Evolutionary conservation across 2,888 invertebrate species (phyloP).

Genomic region (Lissonota sp.): DNA sequence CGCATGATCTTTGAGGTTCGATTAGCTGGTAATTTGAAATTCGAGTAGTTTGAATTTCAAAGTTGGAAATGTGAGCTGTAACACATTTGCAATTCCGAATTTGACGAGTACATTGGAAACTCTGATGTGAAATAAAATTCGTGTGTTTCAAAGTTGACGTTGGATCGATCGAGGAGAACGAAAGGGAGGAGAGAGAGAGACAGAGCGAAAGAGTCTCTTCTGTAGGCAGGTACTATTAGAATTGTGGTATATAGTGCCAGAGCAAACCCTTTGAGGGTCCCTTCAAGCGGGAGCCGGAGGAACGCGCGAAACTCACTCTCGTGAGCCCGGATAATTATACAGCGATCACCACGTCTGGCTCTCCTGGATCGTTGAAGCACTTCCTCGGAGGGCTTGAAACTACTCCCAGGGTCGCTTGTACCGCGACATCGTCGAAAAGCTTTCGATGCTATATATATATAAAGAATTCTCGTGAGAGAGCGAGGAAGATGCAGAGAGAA

Average conservation of each 20-base stretch:
- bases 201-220: too few relatives aligned
- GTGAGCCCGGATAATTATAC: conserved; percentile 63
- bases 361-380: conserved; percentile 56
- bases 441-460: conserved; percentile 37
- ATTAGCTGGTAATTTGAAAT: too few relatives aligned
- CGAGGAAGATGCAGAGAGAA: background rate
- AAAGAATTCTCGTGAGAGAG: too few relatives aligned
- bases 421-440: conserved; percentile 44
- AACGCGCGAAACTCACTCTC: conserved; percentile 53
- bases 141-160: conserved; percentile 29
- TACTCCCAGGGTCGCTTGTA: conserved; percentile 48
- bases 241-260: background rate
- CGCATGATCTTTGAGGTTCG: too few relatives aligned
- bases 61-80: too few relatives aligned
- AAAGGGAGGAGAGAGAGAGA: background rate
- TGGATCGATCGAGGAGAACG: conserved; percentile 52
- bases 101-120: background rate
- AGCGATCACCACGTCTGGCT: conserved; percentile 52
- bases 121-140: conserved; percentile 2
- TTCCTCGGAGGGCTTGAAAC: conserved; percentile 52
- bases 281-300: conserved; percentile 34
- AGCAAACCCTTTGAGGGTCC: conserved; percentile 51
- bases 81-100: too few relatives aligned
- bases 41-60: too few relatives aligned
- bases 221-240: too few relatives aligned